phyloP scores from a whole-genome alignment of 2,797 vertebrate genomes.

The Carduelis carduelis region DNA sequence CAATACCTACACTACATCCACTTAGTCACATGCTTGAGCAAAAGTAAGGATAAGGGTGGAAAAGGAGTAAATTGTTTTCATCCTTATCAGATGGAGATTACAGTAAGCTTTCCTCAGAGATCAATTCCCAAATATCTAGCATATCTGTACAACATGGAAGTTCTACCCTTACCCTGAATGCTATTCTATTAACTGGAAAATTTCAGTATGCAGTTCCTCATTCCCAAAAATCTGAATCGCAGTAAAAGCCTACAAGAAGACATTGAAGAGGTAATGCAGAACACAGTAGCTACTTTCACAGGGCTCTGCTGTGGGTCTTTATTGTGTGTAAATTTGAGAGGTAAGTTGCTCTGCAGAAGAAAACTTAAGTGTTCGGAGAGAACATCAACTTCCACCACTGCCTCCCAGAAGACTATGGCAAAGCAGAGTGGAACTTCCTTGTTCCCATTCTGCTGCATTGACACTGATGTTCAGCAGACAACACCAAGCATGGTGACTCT shows the following conservation, averaged over 20 bases:
- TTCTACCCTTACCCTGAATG: not conserved
- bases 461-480: not conserved
- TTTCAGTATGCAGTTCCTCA: not conserved
- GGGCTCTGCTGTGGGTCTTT: not conserved
- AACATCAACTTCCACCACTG: not conserved
- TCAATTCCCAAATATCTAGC: not conserved
- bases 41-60: not conserved
- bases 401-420: not conserved
- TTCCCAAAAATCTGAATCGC: accelerated
- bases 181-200: not conserved
- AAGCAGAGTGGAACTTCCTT: not conserved
- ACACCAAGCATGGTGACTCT: accelerated
- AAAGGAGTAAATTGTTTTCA: not conserved
- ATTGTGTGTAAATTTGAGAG: not conserved
- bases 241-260: not conserved
- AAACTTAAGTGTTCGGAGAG: not conserved
- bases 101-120: not conserved
- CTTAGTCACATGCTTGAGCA: accelerated
- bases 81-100: not conserved
- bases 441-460: not conserved
- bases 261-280: not conserved
- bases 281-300: not conserved
- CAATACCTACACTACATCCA: not conserved
- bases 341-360: not conserved
- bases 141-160: accelerated